A percentile compares a stretch with the other conserved stretches of the same genome.
These are phyloP conservation scores for Manis pentadactyla DNA, from an alignment of 2,797 vertebrate species.

Conservation along the genomic window DNA sequence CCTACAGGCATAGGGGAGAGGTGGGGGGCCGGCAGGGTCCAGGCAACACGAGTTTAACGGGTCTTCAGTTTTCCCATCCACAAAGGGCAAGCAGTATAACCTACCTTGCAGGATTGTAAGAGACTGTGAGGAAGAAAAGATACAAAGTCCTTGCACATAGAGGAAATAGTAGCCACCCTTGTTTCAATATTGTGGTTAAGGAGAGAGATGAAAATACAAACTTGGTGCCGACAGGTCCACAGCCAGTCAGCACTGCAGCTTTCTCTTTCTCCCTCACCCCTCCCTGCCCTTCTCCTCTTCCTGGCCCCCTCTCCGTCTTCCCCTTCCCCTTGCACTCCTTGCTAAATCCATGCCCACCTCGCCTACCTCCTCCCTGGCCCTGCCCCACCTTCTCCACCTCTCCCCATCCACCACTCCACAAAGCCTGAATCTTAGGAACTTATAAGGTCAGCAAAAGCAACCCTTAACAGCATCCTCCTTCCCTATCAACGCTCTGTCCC, in stretches of 20 bases:
- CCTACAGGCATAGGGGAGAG: neutral
- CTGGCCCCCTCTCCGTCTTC: neutral
- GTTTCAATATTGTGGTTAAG: neutral
- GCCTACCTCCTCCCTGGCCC: neutral
- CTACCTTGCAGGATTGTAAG: neutral
- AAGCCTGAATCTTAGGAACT: neutral
- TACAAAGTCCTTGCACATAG: neutral
- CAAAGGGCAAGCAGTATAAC: neutral
- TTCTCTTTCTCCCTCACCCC: neutral
- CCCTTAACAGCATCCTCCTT: neutral
- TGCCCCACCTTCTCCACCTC: neutral
- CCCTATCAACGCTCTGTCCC: neutral
- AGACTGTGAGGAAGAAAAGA: neutral
- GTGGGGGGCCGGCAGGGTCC: neutral
- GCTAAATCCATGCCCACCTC: neutral
- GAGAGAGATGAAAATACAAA: neutral
- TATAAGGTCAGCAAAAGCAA: neutral
- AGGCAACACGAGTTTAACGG: neutral
- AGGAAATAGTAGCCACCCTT: neutral
- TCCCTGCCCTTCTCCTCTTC: neutral
- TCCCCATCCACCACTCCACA: neutral
- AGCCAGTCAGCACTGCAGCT: neutral
- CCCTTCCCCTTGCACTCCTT: neutral
- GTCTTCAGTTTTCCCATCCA: neutral
- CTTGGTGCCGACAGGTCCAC: neutral